Base-by-base conservation (phyloP, 2,113 vertebrate species). In the Campylorhamphus procurvoides region DNA sequence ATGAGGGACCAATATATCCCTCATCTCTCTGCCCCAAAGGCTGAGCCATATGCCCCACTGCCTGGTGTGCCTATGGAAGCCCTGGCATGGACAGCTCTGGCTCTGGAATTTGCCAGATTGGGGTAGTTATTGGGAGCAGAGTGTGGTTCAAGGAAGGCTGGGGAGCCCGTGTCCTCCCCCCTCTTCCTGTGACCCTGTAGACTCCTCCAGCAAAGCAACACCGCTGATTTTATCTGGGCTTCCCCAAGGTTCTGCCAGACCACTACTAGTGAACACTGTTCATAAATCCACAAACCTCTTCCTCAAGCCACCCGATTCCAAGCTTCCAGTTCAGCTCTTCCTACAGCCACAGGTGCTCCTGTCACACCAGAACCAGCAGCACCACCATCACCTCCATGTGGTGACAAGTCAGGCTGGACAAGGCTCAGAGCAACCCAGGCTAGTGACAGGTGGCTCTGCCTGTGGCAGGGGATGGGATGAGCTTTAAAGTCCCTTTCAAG, bases 1-100 rank as follows among this genome's bases (percentile, higher is more conserved):
- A 3, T 1, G 49, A 40, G 12, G 15, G 24, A 46, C 49, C 1
- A 28, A 24, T 29, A 53, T 7, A 11, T 7, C 8, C 14, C 46
- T 62, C 49, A 29, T 0, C 15, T 10, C 1, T 23, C 6, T 31
- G 47, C 24, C 35, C 24, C 40, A 14, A n/a, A 46, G 35, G 55
- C 35, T 14, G 42, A 49, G 2, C 13, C 5, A 0, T 10, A 12
- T 3, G 1, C 19, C n/a, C n/a, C 40, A 27, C 15, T 1, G 10
- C 22, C 33, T 14, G 6, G 56, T 58, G 33, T 58, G 33, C 60
- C 67, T 6, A 23, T 37, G n/a, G n/a, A 14, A 56, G 44, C 47
- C 67, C 18, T 15, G 28, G 35, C 17, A 39, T 0, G 6, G 16
- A 50, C 28, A 52, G 44, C 52, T 77, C 18, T 15, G 28, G 35